Conservation (phyloP, 30 jellyfish, hydroid and myxozoan genomes). For the Hydractinia echinata region DNA sequence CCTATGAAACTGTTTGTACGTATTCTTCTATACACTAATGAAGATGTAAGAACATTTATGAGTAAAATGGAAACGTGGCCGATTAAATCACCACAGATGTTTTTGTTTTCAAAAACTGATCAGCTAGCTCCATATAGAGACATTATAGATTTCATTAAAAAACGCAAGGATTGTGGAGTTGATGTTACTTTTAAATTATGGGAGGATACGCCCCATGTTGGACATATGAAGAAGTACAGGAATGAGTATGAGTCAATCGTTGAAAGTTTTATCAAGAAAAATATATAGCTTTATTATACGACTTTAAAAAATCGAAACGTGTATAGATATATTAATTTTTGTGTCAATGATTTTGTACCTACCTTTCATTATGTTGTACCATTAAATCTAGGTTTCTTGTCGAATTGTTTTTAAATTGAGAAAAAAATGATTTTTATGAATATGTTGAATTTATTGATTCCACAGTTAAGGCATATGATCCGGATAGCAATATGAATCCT, state of each 20-base stretch:
- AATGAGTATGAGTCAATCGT: slow-evolving; percentile 31
- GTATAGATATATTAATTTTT: not conserved
- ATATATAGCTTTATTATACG: not conserved
- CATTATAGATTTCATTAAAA: slow-evolving; percentile 46
- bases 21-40: slow-evolving; percentile 17
- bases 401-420: not conserved
- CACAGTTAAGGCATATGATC: not conserved
- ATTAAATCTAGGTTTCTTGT: not conserved
- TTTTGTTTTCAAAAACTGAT: slow-evolving; percentile 60
- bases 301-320: not conserved
- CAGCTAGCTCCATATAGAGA: slow-evolving; percentile 62
- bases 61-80: slow-evolving; percentile 34
- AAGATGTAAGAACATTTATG: slow-evolving; percentile 51
- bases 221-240: slow-evolving; percentile 46
- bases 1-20: slow-evolving; percentile 35
- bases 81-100: slow-evolving; percentile 57
- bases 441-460: not conserved
- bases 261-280: slow-evolving; percentile 31
- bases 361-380: not conserved
- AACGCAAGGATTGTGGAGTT: slow-evolving; percentile 49
- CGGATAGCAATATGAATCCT: no score
- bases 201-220: slow-evolving; percentile 63
- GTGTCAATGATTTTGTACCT: not conserved
- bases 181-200: slow-evolving; percentile 29
- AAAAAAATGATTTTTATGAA: not conserved